Evolutionary conservation across 2,888 invertebrate species (phyloP), one percentile per base, ranked within the genome.

Genomic region (Rugalucina vietnamica): DNA sequence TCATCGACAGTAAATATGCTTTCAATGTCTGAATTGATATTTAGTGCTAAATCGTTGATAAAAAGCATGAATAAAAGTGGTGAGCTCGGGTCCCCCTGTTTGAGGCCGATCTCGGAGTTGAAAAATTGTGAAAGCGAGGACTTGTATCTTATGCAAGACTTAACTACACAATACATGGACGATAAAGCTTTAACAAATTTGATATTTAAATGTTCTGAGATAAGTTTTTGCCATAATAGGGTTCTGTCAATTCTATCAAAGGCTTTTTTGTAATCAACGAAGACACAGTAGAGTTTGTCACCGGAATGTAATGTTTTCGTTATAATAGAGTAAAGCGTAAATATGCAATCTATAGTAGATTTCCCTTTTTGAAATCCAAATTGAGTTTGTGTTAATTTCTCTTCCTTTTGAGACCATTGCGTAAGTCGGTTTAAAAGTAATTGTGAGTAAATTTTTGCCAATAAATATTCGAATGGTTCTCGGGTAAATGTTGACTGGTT

Each of bases 61-160:
- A 78, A 81, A 32, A 81, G 37, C n/a, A 77, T 36, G 71, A 70
- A 80, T n/a, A 76, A 24, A 5, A 76, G 34, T 21, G 60, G 76
- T 21, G 76, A 76, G n/a, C 74, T 76, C 4, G 76, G 80, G 36
- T 81, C 81, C 18, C 84, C 80, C 50, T 84, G 84, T 77, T 84
- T 81, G 39, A 74, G 54, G 21, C 80, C 81, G 21, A 84, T 69
- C 50, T 71, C 27, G 21, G 84, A 81, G 24, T 24, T 43, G 49
- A 84, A 77, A 36, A 74, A 50, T 0, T 49, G 24, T 14, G 81
- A 84, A 27, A 29, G 24, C 2, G 5, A 43, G 14, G 49, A 49
- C 21, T 84, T 50, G 57, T 77, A 84, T 69, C 70, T n/a, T 24
- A 81, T 29, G 78, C 50, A 65, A 57, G 81, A 54, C 71, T 81